Base-by-base conservation (phyloP, 2,888 invertebrate species). In the Amphiduros pacificus region DNA sequence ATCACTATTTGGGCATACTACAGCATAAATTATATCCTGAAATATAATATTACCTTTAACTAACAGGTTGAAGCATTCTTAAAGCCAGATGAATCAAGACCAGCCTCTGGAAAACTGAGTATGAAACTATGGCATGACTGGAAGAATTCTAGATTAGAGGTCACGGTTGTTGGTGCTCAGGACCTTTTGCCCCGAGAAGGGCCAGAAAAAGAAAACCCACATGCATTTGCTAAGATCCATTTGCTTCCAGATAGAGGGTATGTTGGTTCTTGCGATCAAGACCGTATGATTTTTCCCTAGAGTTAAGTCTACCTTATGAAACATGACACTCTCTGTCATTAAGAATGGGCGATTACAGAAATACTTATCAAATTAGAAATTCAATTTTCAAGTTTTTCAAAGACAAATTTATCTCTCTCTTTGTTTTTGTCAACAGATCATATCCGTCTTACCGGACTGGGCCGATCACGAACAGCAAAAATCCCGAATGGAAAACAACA, bases 401-500 rank as follows among this genome's bases (percentile, higher is more conserved):
- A n/a, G n/a, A n/a, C n/a, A n/a, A n/a, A n/a, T n/a, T n/a, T n/a
- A n/a, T n/a, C n/a, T n/a, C n/a, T n/a, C n/a, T n/a, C n/a, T 44
- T 17, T 44, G n/a, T 5, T n/a, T 4, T 36, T 36, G 9, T 17
- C 22, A 20, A 5, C 44, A 44, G 44, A n/a, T 44, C 44, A 4
- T 44, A 44, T 22, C 44, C n/a, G 44, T n/a, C 44, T 17, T 50
- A 44, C 27, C 56, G 56, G 20, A 66, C 63, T 24, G 36, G 50
- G 49, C 53, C 63, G 1, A 36, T 58, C 22, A 27, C 41, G 29
- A 56, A 49, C 24, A 64, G 50, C 17, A 56, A 41, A 22, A 92
- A 91, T 80, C 94, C 94, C 1, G 91, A 93, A 59, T 94, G 94
- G 94, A 94, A 94, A 81, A 92, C 93, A 22, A 94, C 93, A 24